Conservation (phyloP, 2,113 vertebrate genomes). For the Tyrannus savana region DNA sequence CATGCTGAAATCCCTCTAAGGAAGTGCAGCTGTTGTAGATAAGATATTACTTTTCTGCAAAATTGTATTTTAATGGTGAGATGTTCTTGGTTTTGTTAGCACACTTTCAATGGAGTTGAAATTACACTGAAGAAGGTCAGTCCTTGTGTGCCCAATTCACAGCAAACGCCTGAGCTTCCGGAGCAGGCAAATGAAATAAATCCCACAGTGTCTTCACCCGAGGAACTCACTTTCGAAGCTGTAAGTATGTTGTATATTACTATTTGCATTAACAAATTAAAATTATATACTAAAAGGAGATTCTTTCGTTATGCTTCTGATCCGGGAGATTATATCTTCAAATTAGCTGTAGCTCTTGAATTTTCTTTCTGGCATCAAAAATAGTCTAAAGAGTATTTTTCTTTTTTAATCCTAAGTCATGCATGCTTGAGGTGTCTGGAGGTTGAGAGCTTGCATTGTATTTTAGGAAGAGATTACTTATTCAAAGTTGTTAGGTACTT, state of each 20-base stretch:
- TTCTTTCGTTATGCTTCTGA: not conserved
- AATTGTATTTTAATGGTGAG: not conserved
- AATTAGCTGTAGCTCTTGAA: not conserved
- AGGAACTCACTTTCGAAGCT: not conserved
- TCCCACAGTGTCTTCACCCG: not conserved
- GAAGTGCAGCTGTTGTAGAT: not conserved
- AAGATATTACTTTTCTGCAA: not conserved
- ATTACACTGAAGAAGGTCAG: conserved; percentile 26
- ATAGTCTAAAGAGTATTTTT: not conserved
- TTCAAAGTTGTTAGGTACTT: not conserved
- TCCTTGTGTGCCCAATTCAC: not conserved
- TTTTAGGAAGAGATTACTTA: not conserved
- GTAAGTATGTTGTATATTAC: conserved; percentile 25
- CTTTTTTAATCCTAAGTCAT: not conserved
- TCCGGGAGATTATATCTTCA: not conserved
- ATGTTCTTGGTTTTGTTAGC: conserved; percentile 42
- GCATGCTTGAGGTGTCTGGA: not conserved
- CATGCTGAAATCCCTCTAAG: not conserved
- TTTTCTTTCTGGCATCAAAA: not conserved
- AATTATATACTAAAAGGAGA: not conserved
- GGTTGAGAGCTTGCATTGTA: not conserved
- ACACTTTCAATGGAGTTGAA: conserved; percentile 43
- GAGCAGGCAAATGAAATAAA: not conserved
- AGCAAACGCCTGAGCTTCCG: not conserved
- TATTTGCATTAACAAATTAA: not conserved